Base-by-base conservation (phyloP, 2,888 invertebrate genomes). In the Lepidochitona cinerea region DNA sequence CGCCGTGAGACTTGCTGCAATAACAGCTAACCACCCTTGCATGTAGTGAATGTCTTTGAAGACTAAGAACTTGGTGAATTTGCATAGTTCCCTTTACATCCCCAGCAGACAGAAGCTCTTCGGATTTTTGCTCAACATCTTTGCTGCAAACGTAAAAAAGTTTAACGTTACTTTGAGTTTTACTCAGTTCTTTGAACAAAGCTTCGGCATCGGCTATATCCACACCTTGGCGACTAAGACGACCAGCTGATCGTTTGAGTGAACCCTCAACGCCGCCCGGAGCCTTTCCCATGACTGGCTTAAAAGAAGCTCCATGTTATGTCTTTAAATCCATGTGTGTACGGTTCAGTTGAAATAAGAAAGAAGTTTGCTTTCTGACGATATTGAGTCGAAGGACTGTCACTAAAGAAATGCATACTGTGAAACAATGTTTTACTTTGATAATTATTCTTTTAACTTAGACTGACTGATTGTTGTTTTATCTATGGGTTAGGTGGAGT, bases 201-300 rank as follows among this genome's bases (percentile, higher is more conserved):
- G 41, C 41, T 9, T 41, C 9, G 9, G 9, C 41, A 41, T 18
- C 18, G 9, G 41, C 35, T 14, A 81, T 76, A 68, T 74, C 79
- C 26, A 29, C 18, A 5, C 80, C 83, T 74, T 76, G 71, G 68
- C 33, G 71, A 1, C 80, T 77, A 2, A 49, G 23, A 23, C 52
- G 29, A 70, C 80, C 76, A n/a, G 78, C 83, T 68, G 84, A 80
- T 82, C 87, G 75, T 74, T 87, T 88, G 18, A 84, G 68, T 32
- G 77, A 75, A 4, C 80, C 88, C 71, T 86, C 89, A 49, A 89
- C 78, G 23, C 86, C 88, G 84, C 86, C 88, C 29, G 87, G 83
- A n/a, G 85, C 81, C 14, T 87, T 90, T 90, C 7, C 89, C 87
- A 78, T 89, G 89, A 1, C 87, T 86, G 37, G 85, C 82, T 79